A percentile compares a stretch with the other conserved stretches of the same genome.
Conservation (phyloP, 2,888 invertebrate genomes). For the Phanerotoma sp. region DNA sequence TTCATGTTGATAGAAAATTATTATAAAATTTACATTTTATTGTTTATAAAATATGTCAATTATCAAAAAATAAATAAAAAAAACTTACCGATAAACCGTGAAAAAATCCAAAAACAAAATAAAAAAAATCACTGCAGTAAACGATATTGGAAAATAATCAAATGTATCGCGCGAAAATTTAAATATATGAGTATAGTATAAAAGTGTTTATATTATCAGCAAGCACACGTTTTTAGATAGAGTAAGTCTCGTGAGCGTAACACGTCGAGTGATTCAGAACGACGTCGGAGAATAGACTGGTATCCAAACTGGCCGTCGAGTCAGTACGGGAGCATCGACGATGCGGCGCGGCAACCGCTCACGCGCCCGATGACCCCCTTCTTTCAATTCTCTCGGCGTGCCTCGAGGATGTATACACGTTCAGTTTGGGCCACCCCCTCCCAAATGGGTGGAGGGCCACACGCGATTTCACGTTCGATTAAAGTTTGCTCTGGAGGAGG, state of each 20-base stretch:
- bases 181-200: background rate
- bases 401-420: slow-evolving; percentile 23
- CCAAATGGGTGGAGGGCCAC: slow-evolving; percentile 5
- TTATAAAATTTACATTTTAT: too few species aligned
- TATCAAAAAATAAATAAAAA: too few species aligned
- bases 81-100: too few species aligned
- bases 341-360: slow-evolving; percentile 19
- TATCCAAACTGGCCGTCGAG: slow-evolving; percentile 8
- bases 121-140: background rate
- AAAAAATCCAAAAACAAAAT: too few species aligned
- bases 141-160: background rate
- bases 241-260: background rate
- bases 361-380: slow-evolving; percentile 34
- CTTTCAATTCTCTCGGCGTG: slow-evolving; percentile 20
- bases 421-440: background rate
- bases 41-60: too few species aligned
- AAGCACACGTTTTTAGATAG: background rate
- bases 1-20: too few species aligned
- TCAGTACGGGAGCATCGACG: slow-evolving; percentile 5
- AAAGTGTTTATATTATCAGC: background rate
- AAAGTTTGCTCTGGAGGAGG: slow-evolving; percentile 12
- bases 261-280: slow-evolving; percentile 6
- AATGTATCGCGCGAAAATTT: too few species aligned
- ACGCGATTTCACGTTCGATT: slow-evolving; percentile 23
- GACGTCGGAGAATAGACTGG: slow-evolving; percentile 23